Evolutionary conservation across 2,113 vertebrate genomes (phyloP), one percentile per base, ranked within the genome.

Genomic region (Malurus cyaneus): DNA sequence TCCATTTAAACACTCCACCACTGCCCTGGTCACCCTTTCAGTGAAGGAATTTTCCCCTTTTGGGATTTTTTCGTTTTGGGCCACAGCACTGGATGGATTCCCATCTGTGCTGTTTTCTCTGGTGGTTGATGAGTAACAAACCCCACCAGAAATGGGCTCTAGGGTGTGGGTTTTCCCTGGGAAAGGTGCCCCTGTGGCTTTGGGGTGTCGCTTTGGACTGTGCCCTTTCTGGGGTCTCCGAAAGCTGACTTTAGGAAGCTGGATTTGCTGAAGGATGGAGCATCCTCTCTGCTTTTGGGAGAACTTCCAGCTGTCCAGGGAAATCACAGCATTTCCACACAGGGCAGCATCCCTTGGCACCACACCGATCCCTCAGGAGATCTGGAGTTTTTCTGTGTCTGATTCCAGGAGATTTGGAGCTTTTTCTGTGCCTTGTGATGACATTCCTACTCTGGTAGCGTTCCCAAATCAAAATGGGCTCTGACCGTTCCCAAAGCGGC

Each of bases 261-360:
- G n/a, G 21, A 9, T 69, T 83, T 86, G 49, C 74, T 80, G 74
- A 69, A 69, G n/a, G 31, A 19, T 29, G 61, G 17, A 12, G 11
- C 49, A n/a, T 60, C 26, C 31, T 82, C 65, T 81, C 47, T 6
- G 1, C 21, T 71, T 57, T 26, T 56, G 46, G 70, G 12, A 56
- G 74, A 28, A 18, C 19, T 85, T 57, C 36, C 29, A 16, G 44
- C 56, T 92, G 18, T 21, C 54, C 31, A 78, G 52, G 56, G 57
- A 46, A 82, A 26, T 18, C 4, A 1, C 44, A 59, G 29, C 0
- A 0, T 50, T 73, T 62, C 56, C 39, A 28, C 0, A 0, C 24
- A 21, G 36, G 36, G 21, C 12, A 42, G 9, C 9, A 19, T 66
- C 25, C 18, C n/a, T 54, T 54, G 65, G 18, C 77, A 41, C 42